Base-by-base conservation (phyloP, 2,113 vertebrate genomes). In the Collichthys lucidus region DNA sequence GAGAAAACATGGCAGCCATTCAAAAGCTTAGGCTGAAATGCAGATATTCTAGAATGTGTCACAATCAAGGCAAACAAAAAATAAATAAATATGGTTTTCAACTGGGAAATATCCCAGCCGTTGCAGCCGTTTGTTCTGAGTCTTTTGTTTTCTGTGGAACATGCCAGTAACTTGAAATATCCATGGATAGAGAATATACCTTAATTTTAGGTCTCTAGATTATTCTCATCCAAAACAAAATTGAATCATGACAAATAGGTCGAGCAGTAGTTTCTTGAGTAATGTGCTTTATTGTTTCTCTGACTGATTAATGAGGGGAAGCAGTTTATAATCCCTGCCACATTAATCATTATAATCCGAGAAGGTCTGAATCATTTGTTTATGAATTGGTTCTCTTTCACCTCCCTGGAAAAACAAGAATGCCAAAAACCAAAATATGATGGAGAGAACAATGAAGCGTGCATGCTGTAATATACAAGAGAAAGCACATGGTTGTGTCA, bases 331-430 rank as follows among this genome's bases (percentile, higher is more conserved):
- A 52, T 79, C 19, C 1, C 19, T 20, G 55, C 46, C 4, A 15
- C 24, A 86, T 78, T 52, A 68, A 74, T 88, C 79, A 80, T n/a
- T 26, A 53, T 76, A 53, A 77, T 57, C 22, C 20, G 14, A 77
- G 55, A 84, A 82, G 79, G 80, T 80, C 76, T 67, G 70, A 61
- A 4, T 78, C 69, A 81, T 86, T 90, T 68, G 31, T 85, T 85
- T 71, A 16, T 35, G 16, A 85, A 75, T 57, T 11, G 22, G n/a
- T 65, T 85, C 40, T 19, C 12, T 55, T 83, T 75, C 46, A 50
- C 44, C n/a, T 59, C n/a, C 4, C 7, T 0, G 11, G 19, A 14
- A 15, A 77, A 73, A 80, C 15, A 16, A 10, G 42, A 50, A 64
- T 44, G 12, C 10, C 12, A 46, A 46, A n/a, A 68, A 86, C 29